Percentiles rank a stretch among this genome's conserved stretches.
Evolutionary conservation across 1,140 invertebrate genomes (phyloP).

Genomic region (Heliconius nattereri): DNA sequence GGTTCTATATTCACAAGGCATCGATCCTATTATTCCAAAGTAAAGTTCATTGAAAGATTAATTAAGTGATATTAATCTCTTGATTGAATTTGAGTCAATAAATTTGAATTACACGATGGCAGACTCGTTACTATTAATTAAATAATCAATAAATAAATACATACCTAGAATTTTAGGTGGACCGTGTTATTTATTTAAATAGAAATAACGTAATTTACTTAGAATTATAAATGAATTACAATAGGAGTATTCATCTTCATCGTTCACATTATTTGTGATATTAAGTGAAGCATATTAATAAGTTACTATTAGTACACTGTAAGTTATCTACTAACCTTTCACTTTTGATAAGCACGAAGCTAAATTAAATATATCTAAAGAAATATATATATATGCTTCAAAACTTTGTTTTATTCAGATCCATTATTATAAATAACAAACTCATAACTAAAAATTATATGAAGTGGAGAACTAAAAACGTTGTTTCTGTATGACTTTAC

Average conservation of each 20-base stretch:
- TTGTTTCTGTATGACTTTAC: not conserved
- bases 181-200: not conserved
- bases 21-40: conserved; percentile 24
- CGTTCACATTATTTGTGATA: not conserved
- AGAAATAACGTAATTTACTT: not conserved
- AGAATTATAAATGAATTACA: not conserved
- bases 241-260: not conserved
- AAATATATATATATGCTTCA: not conserved
- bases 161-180: not conserved
- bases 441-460: not conserved
- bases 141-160: conserved; percentile 17
- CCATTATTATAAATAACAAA: not conserved
- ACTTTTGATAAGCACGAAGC: conserved; percentile 45
- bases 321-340: conserved; percentile 58
- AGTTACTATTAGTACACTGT: conserved; percentile 35
- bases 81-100: conserved; percentile 24
- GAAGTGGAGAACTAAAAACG: not conserved
- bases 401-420: not conserved
- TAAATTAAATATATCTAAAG: not conserved
- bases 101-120: conserved; percentile 19
- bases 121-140: conserved; percentile 29
- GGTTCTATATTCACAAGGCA: not conserved
- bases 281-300: not conserved
- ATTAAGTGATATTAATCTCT: conserved; percentile 32
- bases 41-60: conserved; percentile 31